Evolutionary conservation across 1,140 invertebrate species (phyloP), one percentile per base, ranked within the genome.

Genomic region (Drosophila pallidifrons): DNA sequence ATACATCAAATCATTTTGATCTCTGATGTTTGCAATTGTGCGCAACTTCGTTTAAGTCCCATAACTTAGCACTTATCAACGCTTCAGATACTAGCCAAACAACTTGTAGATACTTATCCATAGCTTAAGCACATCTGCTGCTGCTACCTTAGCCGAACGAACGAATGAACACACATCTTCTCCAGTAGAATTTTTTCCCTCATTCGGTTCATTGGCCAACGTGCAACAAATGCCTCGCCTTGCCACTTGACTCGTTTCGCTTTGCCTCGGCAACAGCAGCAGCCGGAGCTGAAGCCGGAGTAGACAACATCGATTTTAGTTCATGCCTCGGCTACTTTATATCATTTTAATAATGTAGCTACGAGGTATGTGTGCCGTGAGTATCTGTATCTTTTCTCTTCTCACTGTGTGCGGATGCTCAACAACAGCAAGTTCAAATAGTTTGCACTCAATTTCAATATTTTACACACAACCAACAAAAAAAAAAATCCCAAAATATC

Each of bases 391-490:
- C 55, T 57, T 4, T 25, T 25, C 20, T 25, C 20, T 25, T 25
- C 20, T 66, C 58, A n/a, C n/a, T n/a, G n/a, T n/a, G n/a, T n/a
- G n/a, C n/a, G n/a, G n/a, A n/a, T 51, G 46, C 46, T 43, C 41
- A 35, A 51, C 38, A 43, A 13, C 64, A 73, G 28, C 32, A 54
- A 83, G 73, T 83, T 89, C 83, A 78, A 87, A 83, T 88, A 89
- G 83, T 88, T 88, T 88, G 83, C 83, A 88, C 83, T 88, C 85
- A 87, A 87, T 87, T 87, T 88, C 83, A 88, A 88, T 88, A 88
- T 89, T 88, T 89, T 88, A 89, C 75, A 82, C 52, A 74, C 82
- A 59, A 63, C 15, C 51, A 57, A 25, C 20, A 20, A 25, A 25
- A 25, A 25, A 25, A 57, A 55, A 55, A 30, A 13, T 13, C 25